Percentiles rank a stretch among this genome's conserved stretches.
These are phyloP conservation scores for Charadrius vociferus DNA, from an alignment of 2,113 vertebrate species.

Conservation along the genomic window DNA sequence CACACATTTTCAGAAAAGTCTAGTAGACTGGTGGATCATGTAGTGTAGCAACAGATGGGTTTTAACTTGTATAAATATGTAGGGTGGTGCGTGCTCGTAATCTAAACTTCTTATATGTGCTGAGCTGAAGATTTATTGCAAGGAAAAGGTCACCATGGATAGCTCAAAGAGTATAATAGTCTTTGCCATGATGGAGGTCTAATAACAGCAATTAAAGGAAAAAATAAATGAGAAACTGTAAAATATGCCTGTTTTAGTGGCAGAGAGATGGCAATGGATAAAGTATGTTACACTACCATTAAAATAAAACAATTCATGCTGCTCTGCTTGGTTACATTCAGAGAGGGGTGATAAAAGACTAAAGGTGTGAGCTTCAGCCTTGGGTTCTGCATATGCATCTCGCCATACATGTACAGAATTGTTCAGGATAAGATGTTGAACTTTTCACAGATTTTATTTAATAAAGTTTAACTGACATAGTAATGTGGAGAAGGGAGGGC, in stretches of 20 bases:
- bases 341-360: neutral
- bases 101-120: neutral
- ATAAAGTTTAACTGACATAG: neutral
- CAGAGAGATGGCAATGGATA: neutral
- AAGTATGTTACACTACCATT: neutral
- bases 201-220: neutral
- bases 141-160: neutral
- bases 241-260: neutral
- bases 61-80: conserved; percentile 12
- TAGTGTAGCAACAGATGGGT: conserved; percentile 16
- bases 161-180: neutral
- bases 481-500: neutral
- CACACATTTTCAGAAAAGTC: neutral
- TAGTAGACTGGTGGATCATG: neutral
- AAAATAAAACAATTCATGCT: neutral
- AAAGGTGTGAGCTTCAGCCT: neutral
- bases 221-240: neutral
- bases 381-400: neutral
- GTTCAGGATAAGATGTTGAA: neutral
- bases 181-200: neutral
- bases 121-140: neutral
- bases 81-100: neutral
- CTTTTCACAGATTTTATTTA: neutral
- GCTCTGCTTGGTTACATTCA: neutral
- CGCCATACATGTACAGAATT: neutral